A percentile compares a stretch with the other conserved stretches of the same genome.
Evolutionary conservation across 23 tunicate genomes (phyloP).

Genomic region (Halocynthia aurantium): DNA sequence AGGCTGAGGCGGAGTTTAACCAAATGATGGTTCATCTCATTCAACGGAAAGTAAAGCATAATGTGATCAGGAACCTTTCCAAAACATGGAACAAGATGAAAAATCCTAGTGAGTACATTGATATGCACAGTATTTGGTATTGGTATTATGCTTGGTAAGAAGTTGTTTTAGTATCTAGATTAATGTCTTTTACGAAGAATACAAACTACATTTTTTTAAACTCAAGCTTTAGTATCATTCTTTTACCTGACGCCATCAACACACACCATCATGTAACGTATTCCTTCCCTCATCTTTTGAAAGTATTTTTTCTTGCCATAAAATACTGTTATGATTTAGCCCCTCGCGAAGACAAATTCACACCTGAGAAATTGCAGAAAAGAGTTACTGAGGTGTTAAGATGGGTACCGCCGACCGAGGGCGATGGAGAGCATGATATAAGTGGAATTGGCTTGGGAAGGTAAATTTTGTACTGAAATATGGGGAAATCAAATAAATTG

Average conservation of each 20-base stretch:
- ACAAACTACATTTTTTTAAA: too few species aligned
- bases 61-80: slow-evolving; percentile 22
- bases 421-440: slow-evolving; percentile 35
- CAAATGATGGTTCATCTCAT: slow-evolving; percentile 51
- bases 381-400: slow-evolving; percentile 38
- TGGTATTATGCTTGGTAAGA: too few species aligned
- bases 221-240: too few species aligned
- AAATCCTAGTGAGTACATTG: slow-evolving; percentile 11
- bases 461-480: slow-evolving; percentile 17
- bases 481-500: background rate
- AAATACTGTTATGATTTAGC: slow-evolving; percentile 1
- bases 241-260: too few species aligned
- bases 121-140: too few species aligned
- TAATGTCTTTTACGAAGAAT: too few species aligned
- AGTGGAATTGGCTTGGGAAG: slow-evolving; percentile 64
- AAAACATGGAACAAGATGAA: slow-evolving; percentile 27
- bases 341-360: background rate
- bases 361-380: slow-evolving; percentile 28
- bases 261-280: too few species aligned
- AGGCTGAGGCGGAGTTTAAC: slow-evolving; percentile 45
- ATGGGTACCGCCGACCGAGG: slow-evolving; percentile 49
- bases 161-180: too few species aligned
- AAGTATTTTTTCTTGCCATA: too few species aligned
- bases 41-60: slow-evolving; percentile 42
- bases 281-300: too few species aligned